Conservation (phyloP, 2,888 invertebrate species). For the Aromia moschata region DNA sequence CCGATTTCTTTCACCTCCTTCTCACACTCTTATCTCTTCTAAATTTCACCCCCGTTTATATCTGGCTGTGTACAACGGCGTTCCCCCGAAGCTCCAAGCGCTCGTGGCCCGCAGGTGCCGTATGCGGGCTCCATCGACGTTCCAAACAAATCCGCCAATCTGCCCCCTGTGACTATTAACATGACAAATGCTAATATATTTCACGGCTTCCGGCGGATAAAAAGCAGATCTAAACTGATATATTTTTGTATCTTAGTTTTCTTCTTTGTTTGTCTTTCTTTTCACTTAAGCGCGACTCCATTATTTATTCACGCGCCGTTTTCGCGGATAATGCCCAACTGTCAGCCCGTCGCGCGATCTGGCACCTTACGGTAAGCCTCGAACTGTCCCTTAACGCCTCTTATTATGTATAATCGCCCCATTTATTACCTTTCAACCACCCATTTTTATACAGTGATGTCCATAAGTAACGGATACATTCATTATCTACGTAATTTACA, state of each 20-base stretch:
- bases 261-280: constrained; percentile 51
- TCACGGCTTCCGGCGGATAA: constrained; percentile 61
- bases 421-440: too few species aligned
- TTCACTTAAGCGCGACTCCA: constrained; percentile 42
- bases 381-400: too few species aligned
- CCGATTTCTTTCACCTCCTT: too few species aligned
- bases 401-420: too few species aligned
- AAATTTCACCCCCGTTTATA: neutral
- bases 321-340: neutral
- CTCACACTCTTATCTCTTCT: too few species aligned
- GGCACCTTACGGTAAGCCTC: too few species aligned
- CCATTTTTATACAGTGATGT: too few species aligned
- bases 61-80: neutral
- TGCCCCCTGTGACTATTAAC: constrained; percentile 62
- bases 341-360: neutral
- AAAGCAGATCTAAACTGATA: constrained; percentile 61
- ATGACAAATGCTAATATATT: constrained; percentile 65
- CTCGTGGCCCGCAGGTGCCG: constrained; percentile 53
- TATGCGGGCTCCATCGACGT: constrained; percentile 53
- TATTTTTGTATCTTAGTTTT: constrained; percentile 55
- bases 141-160: constrained; percentile 60
- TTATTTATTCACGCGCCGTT: constrained; percentile 39
- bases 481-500: too few species aligned
- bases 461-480: too few species aligned
- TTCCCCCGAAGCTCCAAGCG: constrained; percentile 1